phyloP scores from a whole-genome alignment of 2,888 invertebrate genomes.

The Pseudanteris insignis region DNA sequence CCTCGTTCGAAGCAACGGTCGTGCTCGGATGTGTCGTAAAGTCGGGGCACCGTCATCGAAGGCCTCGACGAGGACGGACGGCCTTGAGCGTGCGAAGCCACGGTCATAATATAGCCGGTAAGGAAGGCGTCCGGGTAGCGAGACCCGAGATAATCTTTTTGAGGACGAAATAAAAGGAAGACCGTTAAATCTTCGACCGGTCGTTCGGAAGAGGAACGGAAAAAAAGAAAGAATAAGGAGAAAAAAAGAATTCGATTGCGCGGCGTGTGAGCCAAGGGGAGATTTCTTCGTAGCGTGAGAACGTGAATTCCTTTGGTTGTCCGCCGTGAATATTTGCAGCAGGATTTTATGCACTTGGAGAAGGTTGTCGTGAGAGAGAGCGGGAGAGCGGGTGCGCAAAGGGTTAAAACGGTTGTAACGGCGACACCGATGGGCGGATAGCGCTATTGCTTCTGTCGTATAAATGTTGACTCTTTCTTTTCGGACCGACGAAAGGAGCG shows the following conservation, averaged over 20 bases:
- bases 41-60: constrained; percentile 20
- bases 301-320: constrained; percentile 56
- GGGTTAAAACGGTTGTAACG: constrained; percentile 21
- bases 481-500: constrained; percentile 2
- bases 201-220: constrained; percentile 46
- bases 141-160: constrained; percentile 41
- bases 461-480: neutral
- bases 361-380: constrained; percentile 45
- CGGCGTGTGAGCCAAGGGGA: constrained; percentile 33
- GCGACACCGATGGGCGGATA: constrained; percentile 1
- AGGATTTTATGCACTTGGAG: constrained; percentile 51
- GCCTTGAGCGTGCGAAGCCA: constrained; percentile 23
- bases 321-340: constrained; percentile 51
- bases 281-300: constrained; percentile 55
- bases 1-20: constrained; percentile 9
- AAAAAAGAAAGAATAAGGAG: constrained; percentile 11
- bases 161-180: constrained; percentile 46
- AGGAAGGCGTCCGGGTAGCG: constrained; percentile 22
- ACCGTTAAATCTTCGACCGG: constrained; percentile 49
- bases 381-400: constrained; percentile 11
- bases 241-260: constrained; percentile 33
- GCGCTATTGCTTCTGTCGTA: too few relatives aligned
- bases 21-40: constrained; percentile 25
- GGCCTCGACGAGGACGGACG: constrained; percentile 17
- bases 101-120: constrained; percentile 21